phyloP scores from a whole-genome alignment of 2,888 invertebrate species.

The Petrolisthes manimaculis region DNA sequence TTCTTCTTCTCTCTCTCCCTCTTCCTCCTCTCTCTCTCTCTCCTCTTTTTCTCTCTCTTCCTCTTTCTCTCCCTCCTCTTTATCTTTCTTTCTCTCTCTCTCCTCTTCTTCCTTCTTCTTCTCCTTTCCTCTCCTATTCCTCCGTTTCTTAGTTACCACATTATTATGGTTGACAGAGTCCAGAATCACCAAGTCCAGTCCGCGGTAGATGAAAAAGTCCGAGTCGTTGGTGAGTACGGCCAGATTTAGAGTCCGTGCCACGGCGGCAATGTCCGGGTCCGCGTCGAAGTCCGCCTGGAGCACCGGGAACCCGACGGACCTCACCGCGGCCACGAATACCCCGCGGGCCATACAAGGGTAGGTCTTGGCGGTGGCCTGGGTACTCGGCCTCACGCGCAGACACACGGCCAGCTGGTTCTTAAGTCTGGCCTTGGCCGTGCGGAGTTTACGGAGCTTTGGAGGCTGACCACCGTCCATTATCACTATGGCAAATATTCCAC shows the following conservation, averaged over 20 bases:
- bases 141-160: slow-evolving; percentile 26
- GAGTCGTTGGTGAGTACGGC: slow-evolving; percentile 94
- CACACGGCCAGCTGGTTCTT: slow-evolving; percentile 35
- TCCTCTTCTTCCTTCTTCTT: no score
- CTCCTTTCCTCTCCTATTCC: not conserved
- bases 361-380: slow-evolving; percentile 21
- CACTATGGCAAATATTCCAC: slow-evolving; percentile 79
- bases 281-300: slow-evolving; percentile 89
- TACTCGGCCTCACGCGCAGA: slow-evolving; percentile 30
- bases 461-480: slow-evolving; percentile 79
- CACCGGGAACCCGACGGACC: slow-evolving; percentile 70
- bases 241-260: slow-evolving; percentile 83
- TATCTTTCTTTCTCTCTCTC: no score
- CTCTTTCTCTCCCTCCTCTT: no score
- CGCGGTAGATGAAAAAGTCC: slow-evolving; percentile 90
- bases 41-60: no score
- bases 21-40: no score
- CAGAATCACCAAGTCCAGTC: slow-evolving; percentile 83
- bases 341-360: slow-evolving; percentile 45
- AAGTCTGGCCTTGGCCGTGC: slow-evolving; percentile 72
- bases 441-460: slow-evolving; percentile 78
- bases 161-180: slow-evolving; percentile 66
- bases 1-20: no score
- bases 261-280: slow-evolving; percentile 86
- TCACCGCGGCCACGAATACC: slow-evolving; percentile 42